phyloP scores from a whole-genome alignment of 2,113 vertebrate species.

The Antechinus stuartii region DNA sequence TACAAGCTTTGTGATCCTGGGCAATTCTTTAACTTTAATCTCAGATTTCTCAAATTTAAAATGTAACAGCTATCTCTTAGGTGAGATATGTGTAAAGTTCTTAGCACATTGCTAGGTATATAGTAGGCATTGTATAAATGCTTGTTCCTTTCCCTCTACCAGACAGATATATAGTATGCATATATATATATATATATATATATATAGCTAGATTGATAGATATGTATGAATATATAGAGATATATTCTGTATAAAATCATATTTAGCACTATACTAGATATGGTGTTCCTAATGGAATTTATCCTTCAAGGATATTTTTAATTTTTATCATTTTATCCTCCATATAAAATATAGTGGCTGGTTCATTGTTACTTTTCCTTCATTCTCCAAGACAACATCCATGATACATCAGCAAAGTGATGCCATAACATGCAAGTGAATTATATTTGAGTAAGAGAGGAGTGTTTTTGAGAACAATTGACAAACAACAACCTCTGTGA shows the following conservation, averaged over 20 bases:
- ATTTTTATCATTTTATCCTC: neutral
- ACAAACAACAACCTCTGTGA: too few relatives aligned
- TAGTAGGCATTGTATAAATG: neutral
- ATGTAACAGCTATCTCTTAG: neutral
- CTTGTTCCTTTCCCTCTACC: neutral
- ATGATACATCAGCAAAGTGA: too few relatives aligned
- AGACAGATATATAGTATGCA: too few relatives aligned
- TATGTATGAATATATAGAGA: too few relatives aligned
- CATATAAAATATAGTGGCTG: neutral
- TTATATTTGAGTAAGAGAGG: too few relatives aligned
- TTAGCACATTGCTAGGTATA: neutral
- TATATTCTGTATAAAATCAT: neutral
- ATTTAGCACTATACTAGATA: neutral
- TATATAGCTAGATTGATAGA: too few relatives aligned
- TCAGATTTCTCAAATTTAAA: neutral
- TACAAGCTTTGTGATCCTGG: neutral
- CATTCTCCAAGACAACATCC: too few relatives aligned
- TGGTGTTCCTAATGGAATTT: neutral
- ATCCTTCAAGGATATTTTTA: neutral
- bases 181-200: too few relatives aligned
- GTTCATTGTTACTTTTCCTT: neutral
- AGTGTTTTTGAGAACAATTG: too few relatives aligned
- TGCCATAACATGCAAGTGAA: too few relatives aligned
- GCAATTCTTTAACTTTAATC: neutral
- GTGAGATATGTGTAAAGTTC: too few relatives aligned